phyloP scores from a whole-genome alignment of 2,888 invertebrate genomes.

The Papilio protenor region DNA sequence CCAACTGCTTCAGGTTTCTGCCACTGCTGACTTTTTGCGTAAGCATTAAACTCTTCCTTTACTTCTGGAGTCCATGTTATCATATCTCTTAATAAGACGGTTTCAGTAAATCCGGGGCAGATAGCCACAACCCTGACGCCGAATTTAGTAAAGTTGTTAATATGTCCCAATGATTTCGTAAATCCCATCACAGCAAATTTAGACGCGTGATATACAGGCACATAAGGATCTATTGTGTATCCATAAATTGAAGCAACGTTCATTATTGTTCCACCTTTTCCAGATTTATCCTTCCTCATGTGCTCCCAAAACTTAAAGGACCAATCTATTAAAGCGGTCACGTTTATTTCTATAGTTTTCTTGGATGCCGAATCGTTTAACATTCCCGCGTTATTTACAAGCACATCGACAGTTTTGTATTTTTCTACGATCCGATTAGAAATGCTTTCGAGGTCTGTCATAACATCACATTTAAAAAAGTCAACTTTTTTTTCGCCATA shows the following conservation, averaged over 20 bases:
- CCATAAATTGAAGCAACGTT: constrained; percentile 87
- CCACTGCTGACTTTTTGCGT: constrained; percentile 52
- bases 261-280: constrained; percentile 86
- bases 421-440: constrained; percentile 60
- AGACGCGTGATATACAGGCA: constrained; percentile 85
- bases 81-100: constrained; percentile 52
- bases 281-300: constrained; percentile 83
- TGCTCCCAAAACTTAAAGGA: constrained; percentile 83
- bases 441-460: constrained; percentile 70
- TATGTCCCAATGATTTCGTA: constrained; percentile 76
- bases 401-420: constrained; percentile 70
- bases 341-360: constrained; percentile 68
- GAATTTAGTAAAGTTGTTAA: constrained; percentile 71
- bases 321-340: constrained; percentile 63
- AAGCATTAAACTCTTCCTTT: neutral
- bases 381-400: constrained; percentile 77
- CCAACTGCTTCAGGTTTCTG: constrained; percentile 63
- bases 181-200: constrained; percentile 81
- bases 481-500: constrained; percentile 74
- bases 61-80: neutral
- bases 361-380: constrained; percentile 54
- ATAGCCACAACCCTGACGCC: constrained; percentile 82
- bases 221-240: constrained; percentile 73
- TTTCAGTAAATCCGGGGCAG: constrained; percentile 82
- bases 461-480: constrained; percentile 81